A percentile compares a stretch with the other conserved stretches of the same genome.
phyloP scores from a whole-genome alignment of 2,888 invertebrate genomes.

The Thelaira solivaga region DNA sequence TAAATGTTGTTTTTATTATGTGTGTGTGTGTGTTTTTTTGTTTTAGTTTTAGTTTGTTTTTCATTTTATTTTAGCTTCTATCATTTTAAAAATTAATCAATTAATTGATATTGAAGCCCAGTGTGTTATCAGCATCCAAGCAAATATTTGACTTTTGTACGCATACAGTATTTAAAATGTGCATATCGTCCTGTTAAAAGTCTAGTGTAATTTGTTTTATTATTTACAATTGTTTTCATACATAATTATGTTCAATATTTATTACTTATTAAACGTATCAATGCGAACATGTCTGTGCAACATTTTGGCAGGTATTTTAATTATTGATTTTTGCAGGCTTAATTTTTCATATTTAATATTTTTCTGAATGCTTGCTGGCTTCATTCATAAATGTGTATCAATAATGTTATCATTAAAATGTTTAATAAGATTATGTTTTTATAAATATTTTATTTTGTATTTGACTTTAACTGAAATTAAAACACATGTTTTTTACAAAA shows the following conservation, averaged over 20 bases:
- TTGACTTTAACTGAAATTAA: too few species aligned
- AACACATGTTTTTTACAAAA: too few species aligned
- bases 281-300: neutral
- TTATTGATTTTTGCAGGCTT: slow-evolving; percentile 11
- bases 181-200: slow-evolving; percentile 4
- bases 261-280: slow-evolving; percentile 28
- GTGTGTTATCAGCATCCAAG: neutral
- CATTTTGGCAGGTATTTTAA: neutral
- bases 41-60: too few species aligned
- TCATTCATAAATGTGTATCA: neutral
- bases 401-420: too few species aligned
- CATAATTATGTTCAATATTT: slow-evolving; percentile 53
- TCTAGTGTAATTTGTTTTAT: slow-evolving; percentile 32
- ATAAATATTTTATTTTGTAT: too few species aligned
- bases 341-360: neutral
- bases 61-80: too few species aligned
- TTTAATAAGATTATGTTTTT: too few species aligned
- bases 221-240: slow-evolving; percentile 55
- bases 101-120: too few species aligned
- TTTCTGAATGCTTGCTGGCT: too few species aligned
- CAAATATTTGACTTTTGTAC: neutral
- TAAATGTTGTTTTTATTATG: too few species aligned
- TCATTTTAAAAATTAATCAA: too few species aligned
- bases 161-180: neutral
- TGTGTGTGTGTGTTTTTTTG: too few species aligned